These are phyloP conservation scores for Lepidurus arcticus DNA, from an alignment of 1,140 invertebrate genomes.

Conservation along the genomic window DNA sequence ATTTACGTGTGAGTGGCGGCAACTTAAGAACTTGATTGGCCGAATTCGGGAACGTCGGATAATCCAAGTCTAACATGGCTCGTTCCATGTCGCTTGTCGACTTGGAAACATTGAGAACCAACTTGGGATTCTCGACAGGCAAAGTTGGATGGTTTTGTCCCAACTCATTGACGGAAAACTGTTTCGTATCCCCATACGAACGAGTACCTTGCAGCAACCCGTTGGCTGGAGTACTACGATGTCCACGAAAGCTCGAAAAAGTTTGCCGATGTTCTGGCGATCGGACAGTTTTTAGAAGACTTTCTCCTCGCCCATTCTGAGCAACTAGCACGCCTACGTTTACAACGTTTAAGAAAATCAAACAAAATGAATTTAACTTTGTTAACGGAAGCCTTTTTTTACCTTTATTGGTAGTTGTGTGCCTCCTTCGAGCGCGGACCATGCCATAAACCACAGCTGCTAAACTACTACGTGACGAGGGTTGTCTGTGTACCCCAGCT, in stretches of 20 bases:
- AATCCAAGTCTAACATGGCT: background rate
- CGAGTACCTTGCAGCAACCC: background rate
- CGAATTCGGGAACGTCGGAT: background rate
- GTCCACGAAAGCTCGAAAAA: background rate
- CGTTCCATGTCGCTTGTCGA: constrained; percentile 3
- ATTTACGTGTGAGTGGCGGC: background rate
- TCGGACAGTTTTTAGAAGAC: background rate
- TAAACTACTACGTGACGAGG: constrained; percentile 62
- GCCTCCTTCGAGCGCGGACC: constrained; percentile 59
- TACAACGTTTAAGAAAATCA: background rate
- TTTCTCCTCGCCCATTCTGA: background rate
- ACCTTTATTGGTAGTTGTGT: constrained; percentile 41
- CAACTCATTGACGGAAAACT: background rate
- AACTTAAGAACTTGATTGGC: background rate
- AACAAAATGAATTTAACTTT: background rate
- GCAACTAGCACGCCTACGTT: background rate
- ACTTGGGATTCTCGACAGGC: background rate
- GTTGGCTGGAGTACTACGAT: background rate
- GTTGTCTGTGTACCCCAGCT: constrained; percentile 56
- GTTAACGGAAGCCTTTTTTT: background rate
- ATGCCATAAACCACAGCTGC: constrained; percentile 83
- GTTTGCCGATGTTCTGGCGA: background rate
- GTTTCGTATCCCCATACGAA: background rate
- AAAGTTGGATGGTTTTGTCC: background rate
- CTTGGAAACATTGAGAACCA: background rate